A percentile compares a stretch with the other conserved stretches of the same genome.
Evolutionary conservation across 2,888 invertebrate genomes (phyloP).

Genomic region (Phortica okadai): DNA sequence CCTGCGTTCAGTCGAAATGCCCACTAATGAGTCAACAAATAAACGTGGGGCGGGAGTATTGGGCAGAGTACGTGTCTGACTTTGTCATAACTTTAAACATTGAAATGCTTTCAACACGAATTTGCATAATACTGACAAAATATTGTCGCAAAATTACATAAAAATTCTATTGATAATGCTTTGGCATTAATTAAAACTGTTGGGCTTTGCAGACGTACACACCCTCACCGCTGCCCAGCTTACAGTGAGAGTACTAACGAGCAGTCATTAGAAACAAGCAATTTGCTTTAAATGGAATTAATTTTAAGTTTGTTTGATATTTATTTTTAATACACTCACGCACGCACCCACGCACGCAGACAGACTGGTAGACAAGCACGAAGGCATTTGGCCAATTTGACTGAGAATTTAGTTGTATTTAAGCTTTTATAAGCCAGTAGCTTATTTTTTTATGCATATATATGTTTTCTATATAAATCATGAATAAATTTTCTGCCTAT

Average conservation of each 20-base stretch:
- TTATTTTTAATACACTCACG: not conserved
- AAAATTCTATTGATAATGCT: not conserved
- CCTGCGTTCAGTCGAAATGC: not conserved
- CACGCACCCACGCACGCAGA: not conserved
- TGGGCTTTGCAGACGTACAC: not conserved
- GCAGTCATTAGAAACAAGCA: slow-evolving; percentile 8
- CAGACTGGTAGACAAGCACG: not conserved
- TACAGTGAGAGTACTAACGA: not conserved
- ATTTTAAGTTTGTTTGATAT: not conserved
- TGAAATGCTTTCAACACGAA: not conserved
- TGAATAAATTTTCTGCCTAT: not conserved
- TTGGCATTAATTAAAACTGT: slow-evolving; percentile 21
- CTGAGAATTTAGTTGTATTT: not conserved
- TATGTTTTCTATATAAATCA: not conserved
- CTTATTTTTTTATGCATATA: not conserved
- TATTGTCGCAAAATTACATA: slow-evolving; percentile 7
- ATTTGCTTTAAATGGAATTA: slow-evolving; percentile 4
- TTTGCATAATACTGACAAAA: not conserved
- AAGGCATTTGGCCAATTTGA: no score
- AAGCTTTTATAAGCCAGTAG: not conserved
- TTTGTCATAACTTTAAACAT: not conserved
- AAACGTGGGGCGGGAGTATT: not conserved
- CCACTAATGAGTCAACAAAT: not conserved
- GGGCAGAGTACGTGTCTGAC: not conserved
- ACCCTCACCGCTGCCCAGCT: not conserved